Percentiles rank a stretch among this genome's conserved stretches.
These are phyloP conservation scores for Zygogramma bicolorata DNA, from an alignment of 2,888 invertebrate species.

Conservation along the genomic window DNA sequence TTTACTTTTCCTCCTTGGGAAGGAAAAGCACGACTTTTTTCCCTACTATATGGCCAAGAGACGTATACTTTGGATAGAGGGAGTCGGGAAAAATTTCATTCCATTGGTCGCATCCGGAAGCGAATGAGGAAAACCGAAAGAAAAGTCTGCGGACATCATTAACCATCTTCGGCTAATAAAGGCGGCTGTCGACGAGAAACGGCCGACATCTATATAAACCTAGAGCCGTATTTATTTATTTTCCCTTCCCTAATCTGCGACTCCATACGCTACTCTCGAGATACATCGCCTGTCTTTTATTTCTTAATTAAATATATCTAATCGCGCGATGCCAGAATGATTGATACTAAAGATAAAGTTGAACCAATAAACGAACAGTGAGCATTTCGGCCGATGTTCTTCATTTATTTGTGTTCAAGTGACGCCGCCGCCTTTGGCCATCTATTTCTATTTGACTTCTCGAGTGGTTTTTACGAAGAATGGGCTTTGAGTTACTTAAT, in stretches of 20 bases:
- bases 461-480: not conserved
- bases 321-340: slow-evolving; percentile 46
- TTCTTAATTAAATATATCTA: slow-evolving; percentile 58
- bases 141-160: slow-evolving; percentile 34
- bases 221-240: slow-evolving; percentile 55
- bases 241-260: slow-evolving; percentile 53
- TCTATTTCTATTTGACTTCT: slow-evolving; percentile 37
- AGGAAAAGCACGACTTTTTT: too few relatives aligned
- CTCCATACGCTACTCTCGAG: slow-evolving; percentile 45
- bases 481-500: too few relatives aligned
- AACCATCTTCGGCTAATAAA: slow-evolving; percentile 46
- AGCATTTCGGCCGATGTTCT: slow-evolving; percentile 27
- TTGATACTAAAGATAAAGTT: slow-evolving; percentile 49
- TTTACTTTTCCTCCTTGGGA: too few relatives aligned
- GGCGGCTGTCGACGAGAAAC: slow-evolving; percentile 43
- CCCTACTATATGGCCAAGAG: too few relatives aligned
- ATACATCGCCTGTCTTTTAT: slow-evolving; percentile 56
- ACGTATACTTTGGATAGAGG: not conserved
- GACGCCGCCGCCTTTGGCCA: slow-evolving; percentile 12
- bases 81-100: not conserved
- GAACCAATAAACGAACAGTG: slow-evolving; percentile 41
- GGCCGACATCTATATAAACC: slow-evolving; percentile 51
- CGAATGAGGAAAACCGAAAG: slow-evolving; percentile 7
- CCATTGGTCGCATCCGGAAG: not conserved
- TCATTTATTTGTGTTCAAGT: slow-evolving; percentile 23